Percentiles rank a stretch among this genome's conserved stretches.
These are phyloP conservation scores for Pygocentrus nattereri DNA, from an alignment of 2,797 vertebrate species.

Conservation along the genomic window DNA sequence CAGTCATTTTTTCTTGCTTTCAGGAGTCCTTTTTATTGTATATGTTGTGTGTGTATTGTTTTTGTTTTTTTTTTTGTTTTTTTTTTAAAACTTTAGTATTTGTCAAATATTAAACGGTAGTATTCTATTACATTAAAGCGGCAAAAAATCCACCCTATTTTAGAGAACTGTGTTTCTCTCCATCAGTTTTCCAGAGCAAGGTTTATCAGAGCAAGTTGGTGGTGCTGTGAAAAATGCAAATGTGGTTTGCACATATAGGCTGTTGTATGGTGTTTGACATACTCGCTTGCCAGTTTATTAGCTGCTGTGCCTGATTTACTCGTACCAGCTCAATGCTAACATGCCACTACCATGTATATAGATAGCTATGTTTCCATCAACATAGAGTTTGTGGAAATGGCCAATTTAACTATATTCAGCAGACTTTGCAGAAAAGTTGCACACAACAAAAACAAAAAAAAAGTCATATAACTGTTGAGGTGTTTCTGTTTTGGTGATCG, in stretches of 20 bases:
- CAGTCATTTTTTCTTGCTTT: conserved; percentile 37
- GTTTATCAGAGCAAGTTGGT: not conserved
- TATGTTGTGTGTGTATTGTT: conserved; percentile 7
- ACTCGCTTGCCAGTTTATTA: not conserved
- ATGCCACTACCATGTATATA: no score
- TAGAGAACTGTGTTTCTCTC: conserved; percentile 17
- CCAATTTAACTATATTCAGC: no score
- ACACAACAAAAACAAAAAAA: no score
- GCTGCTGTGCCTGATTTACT: not conserved
- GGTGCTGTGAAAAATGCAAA: not conserved
- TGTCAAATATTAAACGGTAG: conserved; percentile 43
- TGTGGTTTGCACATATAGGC: not conserved
- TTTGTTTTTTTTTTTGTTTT: not conserved
- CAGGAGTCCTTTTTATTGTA: conserved; percentile 34
- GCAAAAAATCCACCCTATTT: conserved; percentile 23
- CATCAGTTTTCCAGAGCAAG: not conserved
- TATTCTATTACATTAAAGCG: conserved; percentile 52
- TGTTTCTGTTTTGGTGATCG: no score
- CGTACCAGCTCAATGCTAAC: no score
- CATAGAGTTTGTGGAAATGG: no score
- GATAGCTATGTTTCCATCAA: no score
- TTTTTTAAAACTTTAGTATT: conserved; percentile 65
- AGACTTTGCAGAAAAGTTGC: no score
- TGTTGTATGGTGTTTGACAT: not conserved
- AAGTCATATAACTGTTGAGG: no score